Base-by-base conservation (phyloP, 2,888 invertebrate genomes). In the Gortyna flavago region DNA sequence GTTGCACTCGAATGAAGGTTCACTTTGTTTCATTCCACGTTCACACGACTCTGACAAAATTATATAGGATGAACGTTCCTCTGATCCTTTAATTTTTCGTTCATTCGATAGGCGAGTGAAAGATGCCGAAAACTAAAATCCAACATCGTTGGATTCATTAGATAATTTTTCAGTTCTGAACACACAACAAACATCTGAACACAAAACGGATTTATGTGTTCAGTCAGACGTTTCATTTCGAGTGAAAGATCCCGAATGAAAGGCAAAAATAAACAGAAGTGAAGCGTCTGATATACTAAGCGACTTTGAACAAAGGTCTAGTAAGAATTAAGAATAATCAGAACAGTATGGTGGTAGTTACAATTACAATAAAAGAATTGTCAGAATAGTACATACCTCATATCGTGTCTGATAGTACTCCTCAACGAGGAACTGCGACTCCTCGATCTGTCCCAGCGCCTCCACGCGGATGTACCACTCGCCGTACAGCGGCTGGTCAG, bases 331-430 rank as follows among this genome's bases (percentile, higher is more conserved):
- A 35, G 35, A 35, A 35, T 35, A 35, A 4, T 35, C 29, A 67
- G 38, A 18, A 44, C 7, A 1, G 41, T n/a, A 65, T 5, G 38
- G 18, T 38, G 6, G 38, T 29, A 11, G 13, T 29, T 21, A 67
- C 21, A 67, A 67, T 29, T 21, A 67, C 21, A 67, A 67, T 67
- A 67, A 67, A 29, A 3, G 13, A 29, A 48, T 44, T 67, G 29
- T 18, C 11, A 69, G 18, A 54, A 54, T 25, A 13, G 8, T 74
- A 79, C 77, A 18, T 32, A 98, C 98, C 97, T 99, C 99, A 93
- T 98, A 99, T 88, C 99, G 97, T 0, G 99, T 99, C 94, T 99
- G 99, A 94, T 99, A 99, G 95, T 99, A 99, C 96, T 99, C 99
- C 93, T 99, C 99, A 0, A 99, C 99, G 13, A 98, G 94, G 95